Conservation (phyloP, 2,888 invertebrate species). For the Drosophila subquinaria region DNA sequence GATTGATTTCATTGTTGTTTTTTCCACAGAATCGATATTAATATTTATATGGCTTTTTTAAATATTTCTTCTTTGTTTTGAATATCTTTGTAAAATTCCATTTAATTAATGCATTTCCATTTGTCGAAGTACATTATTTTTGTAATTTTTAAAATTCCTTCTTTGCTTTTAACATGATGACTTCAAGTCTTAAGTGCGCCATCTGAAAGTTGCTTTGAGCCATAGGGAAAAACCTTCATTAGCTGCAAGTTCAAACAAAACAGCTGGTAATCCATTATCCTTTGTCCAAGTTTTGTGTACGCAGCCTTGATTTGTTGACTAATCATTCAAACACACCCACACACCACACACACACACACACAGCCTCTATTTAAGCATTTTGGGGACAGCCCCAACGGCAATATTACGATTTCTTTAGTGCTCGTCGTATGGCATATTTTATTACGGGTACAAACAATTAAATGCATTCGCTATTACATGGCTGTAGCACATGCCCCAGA, state of each 20-base stretch:
- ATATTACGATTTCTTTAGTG: constrained; percentile 12
- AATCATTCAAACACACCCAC: constrained; percentile 16
- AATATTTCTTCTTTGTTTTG: constrained; percentile 18
- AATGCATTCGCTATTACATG: constrained; percentile 36
- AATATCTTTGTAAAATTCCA: constrained; percentile 1
- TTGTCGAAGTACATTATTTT: constrained; percentile 1
- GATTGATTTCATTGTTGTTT: constrained; percentile 35
- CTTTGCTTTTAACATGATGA: neutral
- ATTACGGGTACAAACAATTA: constrained; percentile 29
- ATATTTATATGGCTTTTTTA: constrained; percentile 4
- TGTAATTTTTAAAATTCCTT: neutral
- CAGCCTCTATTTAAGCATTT: constrained; percentile 11
- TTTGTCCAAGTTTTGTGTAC: constrained; percentile 24
- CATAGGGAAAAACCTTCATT: constrained; percentile 22
- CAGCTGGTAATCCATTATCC: constrained; percentile 21
- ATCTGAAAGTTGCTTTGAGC: neutral
- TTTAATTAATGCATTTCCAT: constrained; percentile 18
- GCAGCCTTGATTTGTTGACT: constrained; percentile 25
- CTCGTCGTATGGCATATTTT: constrained; percentile 15
- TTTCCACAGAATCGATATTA: constrained; percentile 13
- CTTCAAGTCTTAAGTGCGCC: constrained; percentile 14
- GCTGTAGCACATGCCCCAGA: constrained; percentile 38
- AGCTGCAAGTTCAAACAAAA: constrained; percentile 15
- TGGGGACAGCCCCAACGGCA: constrained; percentile 10
- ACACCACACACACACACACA: neutral